Evolutionary conservation across 2,888 invertebrate genomes (phyloP).

Genomic region (Pseudanteris insignis): DNA sequence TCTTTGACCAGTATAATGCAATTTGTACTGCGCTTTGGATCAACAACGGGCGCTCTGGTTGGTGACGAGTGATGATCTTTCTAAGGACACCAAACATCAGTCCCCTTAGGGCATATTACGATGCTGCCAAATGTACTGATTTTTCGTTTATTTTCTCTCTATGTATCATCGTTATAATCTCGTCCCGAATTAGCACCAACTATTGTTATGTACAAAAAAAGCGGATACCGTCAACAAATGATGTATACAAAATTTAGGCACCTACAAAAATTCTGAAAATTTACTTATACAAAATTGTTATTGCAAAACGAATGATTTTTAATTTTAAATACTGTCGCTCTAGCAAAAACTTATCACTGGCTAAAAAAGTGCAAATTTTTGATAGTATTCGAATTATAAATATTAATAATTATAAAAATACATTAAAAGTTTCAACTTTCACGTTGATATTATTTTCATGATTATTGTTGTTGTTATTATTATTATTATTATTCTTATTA

Average conservation of each 20-base stretch:
- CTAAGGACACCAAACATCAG: conserved; percentile 21
- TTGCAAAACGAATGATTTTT: no score
- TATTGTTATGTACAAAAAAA: conserved; percentile 19
- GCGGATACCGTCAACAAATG: conserved; percentile 4
- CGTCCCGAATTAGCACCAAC: conserved; percentile 34
- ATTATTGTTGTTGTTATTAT: no score
- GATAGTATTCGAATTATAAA: no score
- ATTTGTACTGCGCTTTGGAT: conserved; percentile 19
- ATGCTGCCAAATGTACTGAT: conserved; percentile 40
- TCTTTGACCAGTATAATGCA: conserved; percentile 8
- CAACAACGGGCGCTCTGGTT: conserved; percentile 11
- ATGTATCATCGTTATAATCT: conserved; percentile 26
- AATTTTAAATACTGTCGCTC: no score
- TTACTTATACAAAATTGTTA: not conserved
- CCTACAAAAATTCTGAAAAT: not conserved
- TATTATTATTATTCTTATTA: no score
- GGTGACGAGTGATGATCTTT: conserved; percentile 7
- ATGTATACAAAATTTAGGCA: conserved; percentile 1
- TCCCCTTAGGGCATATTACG: conserved; percentile 28
- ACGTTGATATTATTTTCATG: no score
- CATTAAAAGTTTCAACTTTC: no score
- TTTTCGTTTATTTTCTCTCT: conserved; percentile 19
- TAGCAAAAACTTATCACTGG: no score
- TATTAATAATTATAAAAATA: no score
- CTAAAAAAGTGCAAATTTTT: no score